Evolutionary conservation across 1,140 invertebrate genomes (phyloP), one percentile per base, ranked within the genome.

Genomic region (Marisa cornuarietis): DNA sequence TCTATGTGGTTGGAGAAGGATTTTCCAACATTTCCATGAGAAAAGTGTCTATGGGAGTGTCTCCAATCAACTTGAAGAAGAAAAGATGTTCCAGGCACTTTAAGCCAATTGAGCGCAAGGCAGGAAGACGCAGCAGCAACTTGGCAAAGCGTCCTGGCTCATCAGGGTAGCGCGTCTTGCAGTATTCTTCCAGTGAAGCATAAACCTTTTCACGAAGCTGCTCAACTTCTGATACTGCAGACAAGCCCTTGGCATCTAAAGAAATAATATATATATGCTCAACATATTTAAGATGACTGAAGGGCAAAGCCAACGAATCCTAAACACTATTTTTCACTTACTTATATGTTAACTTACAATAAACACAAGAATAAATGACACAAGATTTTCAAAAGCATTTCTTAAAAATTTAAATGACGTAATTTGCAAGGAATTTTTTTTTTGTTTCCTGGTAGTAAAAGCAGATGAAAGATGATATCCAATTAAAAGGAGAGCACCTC

Each of bases 1-100:
- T 68, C 84, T 80, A 84, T 68, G 80, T 74, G 52, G 31, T 20
- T 7, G 86, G 82, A 71, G 74, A 88, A 10, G 87, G 89, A 20
- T 85, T 93, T 83, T 97, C 96, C 62, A 93, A 94, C 95, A 92
- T 92, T 79, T 92, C 91, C 89, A 91, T 88, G 11, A 93, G 86
- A 85, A 93, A 93, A 71, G 89, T 90, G 81, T 92, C 92, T 82
- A 93, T 92, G 4, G 91, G 90, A 13, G 90, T 91, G 81, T 92
- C 90, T 52, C 90, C 91, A 83, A 97, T 95, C 63, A 98, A 92
- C 89, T 96, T 95, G 92, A 97, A 98, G 92, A 97, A 98, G 92
- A 98, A 99, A 68, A 99, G 92, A 92, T 98, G 96, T 90, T 99
- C 97, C 85, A 96, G 92, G 92, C 97, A 98, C 92, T 99, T 99